Base-by-base conservation (phyloP, 2,113 vertebrate species). In the Climacteris rufus region DNA sequence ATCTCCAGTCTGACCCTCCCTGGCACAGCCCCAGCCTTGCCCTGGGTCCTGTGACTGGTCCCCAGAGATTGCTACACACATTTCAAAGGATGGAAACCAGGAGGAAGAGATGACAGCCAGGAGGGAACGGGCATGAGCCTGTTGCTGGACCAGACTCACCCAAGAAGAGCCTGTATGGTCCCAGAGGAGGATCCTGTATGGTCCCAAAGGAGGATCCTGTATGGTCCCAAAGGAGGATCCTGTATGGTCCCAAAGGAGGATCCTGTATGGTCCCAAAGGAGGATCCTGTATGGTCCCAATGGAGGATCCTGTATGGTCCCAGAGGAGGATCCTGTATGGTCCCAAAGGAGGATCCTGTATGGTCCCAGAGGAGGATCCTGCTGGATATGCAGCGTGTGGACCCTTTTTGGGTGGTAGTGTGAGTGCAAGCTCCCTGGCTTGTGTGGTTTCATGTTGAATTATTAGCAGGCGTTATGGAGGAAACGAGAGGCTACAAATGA, bases 51-150 rank as follows among this genome's bases (percentile, higher is more conserved):
- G 18, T 4, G 37, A 31, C 37, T 20, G 44, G 7, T 2, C 44
- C 33, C 68, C 52, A 25, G 20, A 11, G 22, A 3, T 37, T 22
- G 18, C 22, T 71, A 12, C 35, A 37, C 10, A 27, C 42, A 1
- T 21, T 27, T 33, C 33, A n/a, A 83, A 50, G 25, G 30, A 14
- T n/a, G 49, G 24, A 81, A 40, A 28, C 8, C 59, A 39, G 0
- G 1, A 49, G 53, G 61, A 20, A 57, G 31, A 33, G 25, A 28
- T 0, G 13, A 9, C 5, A 71, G 27, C 14, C 40, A 57, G 39
- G 30, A 60, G 13, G 69, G 52, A 66, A 56, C 0, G 0, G 27
- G 13, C 24, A 18, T 0, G 7, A 80, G 5, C 10, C 44, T 42
- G 1, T 33, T 28, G 63, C 33, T 22, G 70, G n/a, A 20, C 19